A percentile compares a stretch with the other conserved stretches of the same genome.
Evolutionary conservation across 1,140 invertebrate genomes (phyloP).

Genomic region (Heliconius congener): DNA sequence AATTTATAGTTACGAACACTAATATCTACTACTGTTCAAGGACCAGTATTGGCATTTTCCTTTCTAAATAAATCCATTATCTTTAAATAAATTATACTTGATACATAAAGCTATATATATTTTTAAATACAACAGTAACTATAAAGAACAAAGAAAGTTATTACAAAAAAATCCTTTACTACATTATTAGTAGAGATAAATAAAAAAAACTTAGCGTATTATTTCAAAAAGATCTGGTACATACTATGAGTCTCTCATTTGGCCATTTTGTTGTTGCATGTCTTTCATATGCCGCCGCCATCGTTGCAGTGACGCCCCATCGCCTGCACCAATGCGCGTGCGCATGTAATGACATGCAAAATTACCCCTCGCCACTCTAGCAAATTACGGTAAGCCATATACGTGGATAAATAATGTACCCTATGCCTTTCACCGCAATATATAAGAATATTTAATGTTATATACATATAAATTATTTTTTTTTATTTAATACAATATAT

Average conservation of each 20-base stretch:
- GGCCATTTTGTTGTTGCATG: slow-evolving; percentile 23
- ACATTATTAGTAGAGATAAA: background rate
- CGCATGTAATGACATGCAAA: slow-evolving; percentile 63
- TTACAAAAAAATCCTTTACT: background rate
- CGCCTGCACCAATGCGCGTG: slow-evolving; percentile 57
- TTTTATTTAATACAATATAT: too few species aligned
- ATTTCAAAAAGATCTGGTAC: background rate
- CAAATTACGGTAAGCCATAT: slow-evolving; percentile 43
- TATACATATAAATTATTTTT: background rate
- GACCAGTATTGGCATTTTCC: too few species aligned
- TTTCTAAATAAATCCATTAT: too few species aligned
- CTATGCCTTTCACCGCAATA: slow-evolving; percentile 8
- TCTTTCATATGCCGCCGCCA: slow-evolving; percentile 43
- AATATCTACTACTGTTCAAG: too few species aligned
- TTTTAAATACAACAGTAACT: background rate
- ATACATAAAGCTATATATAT: too few species aligned
- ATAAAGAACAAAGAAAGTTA: background rate
- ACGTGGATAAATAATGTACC: slow-evolving; percentile 17
- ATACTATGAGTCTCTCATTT: slow-evolving; percentile 9
- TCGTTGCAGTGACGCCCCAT: slow-evolving; percentile 46
- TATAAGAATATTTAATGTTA: background rate
- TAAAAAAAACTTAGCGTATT: background rate
- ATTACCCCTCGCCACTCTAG: slow-evolving; percentile 49
- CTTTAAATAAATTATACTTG: too few species aligned
- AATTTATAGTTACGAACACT: too few species aligned